These are phyloP conservation scores for Candidula unifasciata DNA, from an alignment of 2,888 invertebrate genomes.

Conservation along the genomic window DNA sequence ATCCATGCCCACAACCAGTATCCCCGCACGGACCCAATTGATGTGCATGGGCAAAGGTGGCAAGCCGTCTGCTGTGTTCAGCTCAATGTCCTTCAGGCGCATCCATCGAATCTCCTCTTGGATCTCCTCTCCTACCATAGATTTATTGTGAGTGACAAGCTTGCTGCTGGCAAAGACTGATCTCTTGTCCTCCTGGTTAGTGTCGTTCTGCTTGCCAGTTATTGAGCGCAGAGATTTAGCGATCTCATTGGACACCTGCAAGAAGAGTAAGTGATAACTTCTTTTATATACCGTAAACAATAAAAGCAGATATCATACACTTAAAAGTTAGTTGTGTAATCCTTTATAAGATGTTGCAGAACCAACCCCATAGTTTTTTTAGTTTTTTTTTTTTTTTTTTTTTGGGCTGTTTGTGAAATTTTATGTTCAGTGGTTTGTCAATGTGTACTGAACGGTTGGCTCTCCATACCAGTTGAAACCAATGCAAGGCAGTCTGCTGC, in stretches of 20 bases:
- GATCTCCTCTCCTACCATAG: constrained; percentile 91
- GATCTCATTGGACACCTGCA: constrained; percentile 89
- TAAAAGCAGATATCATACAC: too few species aligned
- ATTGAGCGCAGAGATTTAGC: constrained; percentile 86
- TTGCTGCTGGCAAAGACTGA: constrained; percentile 50
- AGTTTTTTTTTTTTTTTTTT: too few species aligned
- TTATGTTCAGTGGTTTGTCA: too few species aligned
- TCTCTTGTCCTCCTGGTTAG: constrained; percentile 49
- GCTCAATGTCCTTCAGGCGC: constrained; percentile 92
- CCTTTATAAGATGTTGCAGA: too few species aligned
- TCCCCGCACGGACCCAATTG: constrained; percentile 98
- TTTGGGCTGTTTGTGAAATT: too few species aligned
- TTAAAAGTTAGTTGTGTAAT: too few species aligned
- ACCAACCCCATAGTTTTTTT: too few species aligned
- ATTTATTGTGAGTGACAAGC: constrained; percentile 80
- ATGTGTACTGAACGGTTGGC: too few species aligned
- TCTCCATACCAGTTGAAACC: too few species aligned
- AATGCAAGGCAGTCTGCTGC: too few species aligned
- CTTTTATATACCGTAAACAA: too few species aligned
- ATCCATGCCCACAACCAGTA: constrained; percentile 98
- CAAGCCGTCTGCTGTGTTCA: constrained; percentile 95
- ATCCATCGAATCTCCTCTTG: constrained; percentile 97
- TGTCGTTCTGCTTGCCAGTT: constrained; percentile 52
- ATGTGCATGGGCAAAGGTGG: constrained; percentile 98
- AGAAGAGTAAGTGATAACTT: background rate